Evolutionary conservation across 2,888 invertebrate species (phyloP).

Genomic region (Arrhopalites spinosus): DNA sequence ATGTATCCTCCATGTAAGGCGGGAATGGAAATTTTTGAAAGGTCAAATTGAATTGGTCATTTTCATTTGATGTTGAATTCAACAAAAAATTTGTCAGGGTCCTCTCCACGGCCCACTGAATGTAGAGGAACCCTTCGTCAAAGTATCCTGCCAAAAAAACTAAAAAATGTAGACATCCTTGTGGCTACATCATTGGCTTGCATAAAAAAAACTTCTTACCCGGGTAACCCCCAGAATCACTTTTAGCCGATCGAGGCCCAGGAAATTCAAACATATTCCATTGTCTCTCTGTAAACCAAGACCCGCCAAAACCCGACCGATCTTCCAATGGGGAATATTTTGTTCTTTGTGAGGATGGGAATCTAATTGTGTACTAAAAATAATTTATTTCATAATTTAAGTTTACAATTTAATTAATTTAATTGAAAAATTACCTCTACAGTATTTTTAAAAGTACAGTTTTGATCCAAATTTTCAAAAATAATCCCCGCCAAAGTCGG

Average conservation of each 20-base stretch:
- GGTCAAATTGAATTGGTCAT: no score
- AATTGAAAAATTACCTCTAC: no score
- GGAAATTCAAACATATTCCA: constrained; percentile 69
- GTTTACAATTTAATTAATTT: no score
- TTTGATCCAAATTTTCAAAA: no score
- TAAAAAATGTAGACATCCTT: background rate
- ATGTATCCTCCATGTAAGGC: background rate
- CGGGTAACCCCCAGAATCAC: constrained; percentile 66
- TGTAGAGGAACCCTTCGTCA: constrained; percentile 7
- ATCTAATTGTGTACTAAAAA: constrained; percentile 50
- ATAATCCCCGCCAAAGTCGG: no score
- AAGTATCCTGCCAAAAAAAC: background rate
- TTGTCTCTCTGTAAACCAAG: no score
- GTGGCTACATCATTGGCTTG: no score
- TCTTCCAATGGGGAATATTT: constrained; percentile 50
- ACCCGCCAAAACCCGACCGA: constrained; percentile 47
- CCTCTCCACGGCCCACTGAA: background rate
- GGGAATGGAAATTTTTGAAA: background rate
- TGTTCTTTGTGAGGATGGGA: constrained; percentile 52
- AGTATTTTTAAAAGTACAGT: no score
- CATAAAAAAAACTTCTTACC: no score
- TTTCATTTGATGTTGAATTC: background rate
- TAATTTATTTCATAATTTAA: no score
- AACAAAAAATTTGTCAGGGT: background rate
- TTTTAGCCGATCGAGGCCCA: constrained; percentile 68